Base-by-base conservation (phyloP, 2,113 vertebrate genomes). In the Cisticola juncidis region DNA sequence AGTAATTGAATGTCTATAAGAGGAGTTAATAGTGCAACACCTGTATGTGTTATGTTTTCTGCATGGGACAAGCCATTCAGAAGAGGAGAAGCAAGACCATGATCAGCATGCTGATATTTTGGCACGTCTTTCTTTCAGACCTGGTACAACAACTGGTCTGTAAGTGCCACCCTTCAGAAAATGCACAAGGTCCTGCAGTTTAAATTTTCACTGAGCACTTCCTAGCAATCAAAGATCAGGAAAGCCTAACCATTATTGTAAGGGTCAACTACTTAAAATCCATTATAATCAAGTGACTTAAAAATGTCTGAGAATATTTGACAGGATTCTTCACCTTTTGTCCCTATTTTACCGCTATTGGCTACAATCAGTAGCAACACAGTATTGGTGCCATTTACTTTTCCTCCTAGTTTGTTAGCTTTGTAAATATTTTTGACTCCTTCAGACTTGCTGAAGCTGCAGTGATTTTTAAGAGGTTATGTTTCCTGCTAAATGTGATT, bases 401-500 rank as follows among this genome's bases (percentile, higher is more conserved):
- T 42, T n/a, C 29, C 21, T 48, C 50, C 20, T 31, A 45, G 12
- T 60, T 38, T 54, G 31, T 64, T 18, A 57, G 12, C n/a, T 71
- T 50, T 21, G 9, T 45, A 83, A 71, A 50, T 5, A 7, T 84
- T 91, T 92, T 79, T 20, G 48, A 16, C 28, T 84, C 48, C 60
- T 81, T 71, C 40, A 60, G 72, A n/a, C 33, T 89, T 25, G 6
- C 31, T 24, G 40, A 57, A 70, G 36, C 36, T 84, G 36, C 19
- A 48, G 28, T 7, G 54, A 58, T 56, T 95, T 82, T 79, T 20
- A 76, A 51, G 33, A 82, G 50, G 65, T 70, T 65, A 38, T 9
- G 9, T 66, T 95, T 92, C 62, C 88, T 83, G 42, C 45, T 77
- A 85, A 85, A 89, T 35, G 42, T 82, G 85, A 94, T 54, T 77